Conservation (phyloP, 1,140 invertebrate genomes). For the Nomia melanderi region DNA sequence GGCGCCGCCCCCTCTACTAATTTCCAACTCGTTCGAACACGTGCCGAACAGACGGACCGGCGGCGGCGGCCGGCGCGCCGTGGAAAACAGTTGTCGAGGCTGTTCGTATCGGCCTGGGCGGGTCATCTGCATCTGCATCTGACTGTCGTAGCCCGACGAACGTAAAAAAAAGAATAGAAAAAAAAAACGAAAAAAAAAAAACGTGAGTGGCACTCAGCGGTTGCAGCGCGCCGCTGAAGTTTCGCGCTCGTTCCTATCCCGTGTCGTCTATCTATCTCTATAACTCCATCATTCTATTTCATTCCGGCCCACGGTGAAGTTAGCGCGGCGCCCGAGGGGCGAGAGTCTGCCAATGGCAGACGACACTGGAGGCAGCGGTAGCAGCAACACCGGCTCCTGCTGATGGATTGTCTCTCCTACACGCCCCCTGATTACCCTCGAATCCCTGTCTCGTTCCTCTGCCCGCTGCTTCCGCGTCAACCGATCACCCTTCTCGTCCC, state of each 20-base stretch:
- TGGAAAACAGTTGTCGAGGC: constrained; percentile 45
- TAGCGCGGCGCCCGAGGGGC: constrained; percentile 60
- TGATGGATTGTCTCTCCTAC: constrained; percentile 75
- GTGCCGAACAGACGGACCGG: constrained; percentile 26
- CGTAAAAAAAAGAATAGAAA: too few relatives aligned
- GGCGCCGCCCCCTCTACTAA: constrained; percentile 46
- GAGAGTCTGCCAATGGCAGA: constrained; percentile 73
- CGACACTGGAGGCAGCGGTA: constrained; percentile 55
- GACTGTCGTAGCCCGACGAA: constrained; percentile 55
- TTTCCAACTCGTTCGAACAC: constrained; percentile 55
- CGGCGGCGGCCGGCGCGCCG: not conserved
- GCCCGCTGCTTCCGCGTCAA: constrained; percentile 34
- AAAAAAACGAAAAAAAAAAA: constrained; percentile 43
- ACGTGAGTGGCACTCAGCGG: constrained; percentile 2
- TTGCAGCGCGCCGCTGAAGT: constrained; percentile 3
- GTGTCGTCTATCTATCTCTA: not conserved
- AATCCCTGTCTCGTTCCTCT: constrained; percentile 42
- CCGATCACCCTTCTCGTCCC: constrained; percentile 30
- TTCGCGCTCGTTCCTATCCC: not conserved
- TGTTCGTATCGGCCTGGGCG: constrained; percentile 30
- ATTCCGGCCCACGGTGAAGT: constrained; percentile 57
- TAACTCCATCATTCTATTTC: constrained; percentile 3
- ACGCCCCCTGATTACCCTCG: constrained; percentile 68
- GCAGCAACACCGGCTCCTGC: constrained; percentile 67
- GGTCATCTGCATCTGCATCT: constrained; percentile 67